Evolutionary conservation across 2,113 vertebrate species (phyloP).

Genomic region (Sterrhoptilus dennistouni): DNA sequence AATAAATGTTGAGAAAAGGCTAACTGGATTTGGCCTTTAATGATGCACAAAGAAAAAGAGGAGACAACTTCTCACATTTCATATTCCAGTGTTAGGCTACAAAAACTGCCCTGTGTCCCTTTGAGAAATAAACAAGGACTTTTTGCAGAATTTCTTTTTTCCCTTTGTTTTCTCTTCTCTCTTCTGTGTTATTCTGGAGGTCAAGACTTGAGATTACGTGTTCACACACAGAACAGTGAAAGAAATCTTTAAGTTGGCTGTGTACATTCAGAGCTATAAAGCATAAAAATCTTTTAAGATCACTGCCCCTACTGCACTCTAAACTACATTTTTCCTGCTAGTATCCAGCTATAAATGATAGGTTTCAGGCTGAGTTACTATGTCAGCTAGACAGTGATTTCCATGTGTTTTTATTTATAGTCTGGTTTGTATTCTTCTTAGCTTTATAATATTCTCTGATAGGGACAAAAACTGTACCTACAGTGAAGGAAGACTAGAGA

Average conservation of each 20-base stretch:
- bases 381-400: not conserved
- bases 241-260: not conserved
- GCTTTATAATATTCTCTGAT: not conserved
- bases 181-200: not conserved
- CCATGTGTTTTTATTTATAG: not conserved
- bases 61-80: constrained; percentile 14
- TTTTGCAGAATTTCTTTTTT: not conserved
- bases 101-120: not conserved
- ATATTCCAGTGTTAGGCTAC: not conserved
- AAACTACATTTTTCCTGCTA: not conserved
- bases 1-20: not conserved
- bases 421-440: not conserved
- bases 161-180: not conserved
- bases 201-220: not conserved
- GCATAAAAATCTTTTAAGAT: not conserved
- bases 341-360: not conserved
- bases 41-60: not conserved
- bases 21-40: not conserved
- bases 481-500: not conserved
- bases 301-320: not conserved
- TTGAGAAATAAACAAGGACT: not conserved
- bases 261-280: not conserved
- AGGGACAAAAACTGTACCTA: not conserved
- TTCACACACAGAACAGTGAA: not conserved
- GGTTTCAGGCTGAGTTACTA: not conserved